A percentile compares a stretch with the other conserved stretches of the same genome.
Evolutionary conservation across 2,797 vertebrate genomes (phyloP).

Genomic region (Tapera naevia): DNA sequence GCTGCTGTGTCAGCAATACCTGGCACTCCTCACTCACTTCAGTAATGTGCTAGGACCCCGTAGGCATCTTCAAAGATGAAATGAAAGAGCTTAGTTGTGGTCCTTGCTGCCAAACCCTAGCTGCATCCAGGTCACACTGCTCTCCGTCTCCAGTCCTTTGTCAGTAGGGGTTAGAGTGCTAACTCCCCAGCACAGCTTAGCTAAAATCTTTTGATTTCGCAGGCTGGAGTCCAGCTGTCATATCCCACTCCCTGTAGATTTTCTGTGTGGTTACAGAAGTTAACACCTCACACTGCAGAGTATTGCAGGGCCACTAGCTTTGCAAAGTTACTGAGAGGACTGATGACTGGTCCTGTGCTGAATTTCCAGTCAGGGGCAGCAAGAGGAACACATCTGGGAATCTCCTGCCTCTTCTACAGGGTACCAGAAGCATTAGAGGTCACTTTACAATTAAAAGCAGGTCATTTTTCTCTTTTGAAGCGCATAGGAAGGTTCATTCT

Average conservation of each 20-base stretch:
- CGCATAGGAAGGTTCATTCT: not conserved
- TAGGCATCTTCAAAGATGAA: not conserved
- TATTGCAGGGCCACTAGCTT: not conserved
- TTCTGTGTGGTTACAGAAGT: not conserved
- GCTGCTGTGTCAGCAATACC: not conserved
- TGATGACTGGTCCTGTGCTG: not conserved
- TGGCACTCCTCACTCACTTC: not conserved
- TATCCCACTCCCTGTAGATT: not conserved
- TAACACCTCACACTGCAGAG: not conserved
- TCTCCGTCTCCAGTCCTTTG: not conserved
- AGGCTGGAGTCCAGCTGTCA: not conserved
- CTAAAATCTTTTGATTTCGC: not conserved
- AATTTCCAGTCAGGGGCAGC: not conserved
- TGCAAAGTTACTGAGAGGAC: not conserved
- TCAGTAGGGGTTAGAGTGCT: not conserved
- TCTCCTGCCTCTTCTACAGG: not conserved
- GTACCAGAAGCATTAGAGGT: not conserved
- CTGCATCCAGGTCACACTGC: not conserved
- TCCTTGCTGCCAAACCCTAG: not conserved
- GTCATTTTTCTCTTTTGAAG: not conserved
- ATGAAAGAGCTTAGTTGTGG: not conserved
- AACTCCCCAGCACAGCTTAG: not conserved
- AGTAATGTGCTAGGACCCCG: not conserved
- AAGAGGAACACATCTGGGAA: not conserved
- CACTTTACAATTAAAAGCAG: not conserved